Evolutionary conservation across 2,113 vertebrate genomes (phyloP), one percentile per base, ranked within the genome.

Genomic region (Nasalis larvatus): DNA sequence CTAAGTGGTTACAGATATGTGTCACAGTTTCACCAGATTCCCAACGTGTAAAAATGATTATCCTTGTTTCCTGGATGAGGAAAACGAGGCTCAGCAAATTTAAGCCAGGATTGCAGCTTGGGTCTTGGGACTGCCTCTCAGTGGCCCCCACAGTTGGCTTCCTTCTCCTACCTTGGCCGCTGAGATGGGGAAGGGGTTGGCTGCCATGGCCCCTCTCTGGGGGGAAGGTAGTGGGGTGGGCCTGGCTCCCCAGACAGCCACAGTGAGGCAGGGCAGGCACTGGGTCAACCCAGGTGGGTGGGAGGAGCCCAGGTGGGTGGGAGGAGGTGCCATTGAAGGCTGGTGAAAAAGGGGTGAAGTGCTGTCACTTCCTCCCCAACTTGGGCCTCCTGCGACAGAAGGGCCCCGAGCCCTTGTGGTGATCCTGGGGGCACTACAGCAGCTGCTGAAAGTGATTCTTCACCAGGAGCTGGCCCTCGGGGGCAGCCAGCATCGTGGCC

Each of bases 1-100:
- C 56, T 49, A 81, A 86, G 47, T 27, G 18, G 21, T 25, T 63
- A 12, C 4, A 27, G 8, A 32, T 7, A 25, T 6, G 13, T 2
- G 45, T 40, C 49, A 37, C 27, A 68, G 80, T 52, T 42, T 81
- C 42, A 30, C 37, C 12, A 58, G 52, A 16, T 45, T 23, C 35
- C 69, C n/a, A 52, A 8, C 25, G 1, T 25, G 8, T 35, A 7
- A 40, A 47, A 56, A 74, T 42, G n/a, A 86, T 27, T 45, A 30
- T 47, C 74, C 52, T 76, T 56, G 49, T 73, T 81, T 90, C 88
- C 89, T 74, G 47, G 40, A 69, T 52, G 49, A 88, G 35, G 63
- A 60, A 58, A 63, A 11, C 4, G 16, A 92, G 49, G 47, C 40
- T 69, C 76, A 82, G 76, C 71, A 21, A n/a, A 27, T 8, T 47